Conservation (phyloP, 2,797 vertebrate genomes). For the Ispidina picta region DNA sequence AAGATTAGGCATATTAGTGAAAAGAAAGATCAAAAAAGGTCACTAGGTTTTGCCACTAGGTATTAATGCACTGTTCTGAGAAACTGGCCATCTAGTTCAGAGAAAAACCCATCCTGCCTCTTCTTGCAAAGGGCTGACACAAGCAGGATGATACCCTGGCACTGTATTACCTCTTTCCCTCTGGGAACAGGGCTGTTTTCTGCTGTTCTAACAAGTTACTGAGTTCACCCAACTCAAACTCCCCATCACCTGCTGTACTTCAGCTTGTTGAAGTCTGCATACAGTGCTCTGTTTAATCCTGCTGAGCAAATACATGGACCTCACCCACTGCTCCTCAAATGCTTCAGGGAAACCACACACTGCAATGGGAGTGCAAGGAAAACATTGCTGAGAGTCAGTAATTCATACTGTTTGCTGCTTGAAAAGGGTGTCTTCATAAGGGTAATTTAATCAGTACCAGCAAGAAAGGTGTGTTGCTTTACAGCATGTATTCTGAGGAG, state of each 20-base stretch:
- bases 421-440: background rate
- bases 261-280: background rate
- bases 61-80: background rate
- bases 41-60: background rate
- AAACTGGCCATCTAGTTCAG: background rate
- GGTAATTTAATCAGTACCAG: background rate
- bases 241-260: background rate
- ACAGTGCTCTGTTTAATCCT: background rate
- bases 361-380: background rate
- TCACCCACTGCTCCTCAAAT: background rate
- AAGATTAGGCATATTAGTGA: background rate
- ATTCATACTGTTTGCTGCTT: background rate
- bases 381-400: background rate
- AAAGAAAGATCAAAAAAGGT: background rate
- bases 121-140: background rate
- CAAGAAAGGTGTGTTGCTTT: background rate
- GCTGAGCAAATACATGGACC: constrained; percentile 6
- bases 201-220: background rate
- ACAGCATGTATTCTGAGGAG: background rate
- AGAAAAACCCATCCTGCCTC: background rate
- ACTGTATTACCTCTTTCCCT: background rate
- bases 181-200: background rate
- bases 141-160: background rate
- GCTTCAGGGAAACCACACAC: background rate
- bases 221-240: background rate